Base-by-base conservation (phyloP, 2,797 vertebrate genomes). In the Balearica regulorum region DNA sequence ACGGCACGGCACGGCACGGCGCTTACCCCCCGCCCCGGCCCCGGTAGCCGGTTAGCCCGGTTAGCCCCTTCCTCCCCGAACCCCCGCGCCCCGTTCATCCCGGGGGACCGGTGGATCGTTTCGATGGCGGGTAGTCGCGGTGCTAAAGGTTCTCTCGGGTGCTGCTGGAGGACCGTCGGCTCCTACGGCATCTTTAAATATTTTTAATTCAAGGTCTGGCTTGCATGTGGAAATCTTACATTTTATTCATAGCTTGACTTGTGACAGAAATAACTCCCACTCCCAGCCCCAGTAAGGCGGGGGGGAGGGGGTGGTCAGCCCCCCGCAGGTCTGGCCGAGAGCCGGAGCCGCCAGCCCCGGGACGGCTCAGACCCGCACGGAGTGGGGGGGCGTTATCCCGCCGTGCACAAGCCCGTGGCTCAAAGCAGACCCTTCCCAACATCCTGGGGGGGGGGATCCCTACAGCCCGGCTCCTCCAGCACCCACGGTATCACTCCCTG, bases 331-430 rank as follows among this genome's bases (percentile, higher is more conserved):
- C 49, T 21, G 44, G 13, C 13, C 5, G 12, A 11, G 28, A 37
- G 44, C 17, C 28, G 77, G 21, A 65, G 43, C 58, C 8, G 14
- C 25, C 51, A 26, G 43, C 21, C 25, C 11, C 17, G 10, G 18
- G 11, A 10, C 6, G 8, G 17, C 51, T 33, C 29, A 7, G 9
- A 13, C 16, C 46, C 13, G 35, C 26, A 1, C 10, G 53, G 24
- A 8, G 31, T 15, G 22, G 15, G 54, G 44, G 24, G 18, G 5
- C 39, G 0, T 14, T 18, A 3, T 1, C 39, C 25, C 1, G 21
- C n/a, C 39, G 13, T 8, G 37, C n/a, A 10, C 28, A 54, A 82
- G 43, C 4, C 24, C 39, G 2, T 5, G 33, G 13, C 35, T 75
- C 22, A 6, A 4, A n/a, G 44, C 58, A n/a, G 70, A 20, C 31